Conservation (phyloP, 2,888 invertebrate genomes). For the Tricholauxania praeusta region DNA sequence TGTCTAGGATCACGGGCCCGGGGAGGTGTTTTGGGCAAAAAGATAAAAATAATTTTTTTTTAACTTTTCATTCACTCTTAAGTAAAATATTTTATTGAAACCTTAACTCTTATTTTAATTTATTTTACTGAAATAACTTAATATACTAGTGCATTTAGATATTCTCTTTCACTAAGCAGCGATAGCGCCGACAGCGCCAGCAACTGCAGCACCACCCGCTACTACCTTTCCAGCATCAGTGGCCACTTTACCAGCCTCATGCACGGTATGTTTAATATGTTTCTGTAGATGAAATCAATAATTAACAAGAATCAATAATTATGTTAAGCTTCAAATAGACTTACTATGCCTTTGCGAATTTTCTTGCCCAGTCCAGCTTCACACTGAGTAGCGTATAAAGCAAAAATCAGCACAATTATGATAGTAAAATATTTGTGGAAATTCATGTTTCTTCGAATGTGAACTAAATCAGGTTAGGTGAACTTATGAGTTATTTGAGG, state of each 20-base stretch:
- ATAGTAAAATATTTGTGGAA: slow-evolving; percentile 14
- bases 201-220: slow-evolving; percentile 44
- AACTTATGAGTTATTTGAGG: too few relatives aligned
- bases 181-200: slow-evolving; percentile 40
- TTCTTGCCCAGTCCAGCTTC: slow-evolving; percentile 28
- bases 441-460: not conserved
- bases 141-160: too few relatives aligned
- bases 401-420: slow-evolving; percentile 3
- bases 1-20: too few relatives aligned
- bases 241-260: slow-evolving; percentile 43
- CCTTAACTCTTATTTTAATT: too few relatives aligned
- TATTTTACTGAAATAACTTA: too few relatives aligned
- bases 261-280: slow-evolving; percentile 46
- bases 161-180: too few relatives aligned
- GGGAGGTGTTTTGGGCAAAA: too few relatives aligned
- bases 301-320: too few relatives aligned
- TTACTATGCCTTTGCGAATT: slow-evolving; percentile 2
- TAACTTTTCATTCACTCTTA: too few relatives aligned
- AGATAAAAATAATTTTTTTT: too few relatives aligned
- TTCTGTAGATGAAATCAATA: slow-evolving; percentile 39
- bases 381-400: not conserved
- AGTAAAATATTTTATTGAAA: too few relatives aligned
- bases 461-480: too few relatives aligned
- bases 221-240: slow-evolving; percentile 44
- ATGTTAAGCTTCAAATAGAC: not conserved